Percentiles rank a stretch among this genome's conserved stretches.
Evolutionary conservation across 2,888 invertebrate species (phyloP).

Genomic region (Eilema sororculum): DNA sequence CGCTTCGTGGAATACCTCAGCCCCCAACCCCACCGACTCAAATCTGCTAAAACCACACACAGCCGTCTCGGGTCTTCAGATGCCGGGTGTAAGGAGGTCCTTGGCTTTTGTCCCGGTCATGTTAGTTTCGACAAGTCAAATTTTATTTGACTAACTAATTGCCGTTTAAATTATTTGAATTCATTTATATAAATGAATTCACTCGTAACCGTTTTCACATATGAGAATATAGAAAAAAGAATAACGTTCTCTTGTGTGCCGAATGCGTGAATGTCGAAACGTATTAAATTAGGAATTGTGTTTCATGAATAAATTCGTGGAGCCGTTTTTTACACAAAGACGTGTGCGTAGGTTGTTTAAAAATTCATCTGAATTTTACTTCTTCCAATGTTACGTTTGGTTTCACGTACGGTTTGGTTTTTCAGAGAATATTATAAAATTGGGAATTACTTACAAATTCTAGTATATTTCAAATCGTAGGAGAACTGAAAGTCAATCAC

Average conservation of each 20-base stretch:
- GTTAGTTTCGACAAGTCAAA: too few relatives aligned
- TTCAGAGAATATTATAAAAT: background rate
- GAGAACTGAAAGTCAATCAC: too few relatives aligned
- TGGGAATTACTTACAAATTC: background rate
- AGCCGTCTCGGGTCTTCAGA: too few relatives aligned
- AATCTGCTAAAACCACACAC: too few relatives aligned
- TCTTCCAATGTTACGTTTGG: background rate
- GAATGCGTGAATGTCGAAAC: background rate
- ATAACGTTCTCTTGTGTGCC: slow-evolving; percentile 1
- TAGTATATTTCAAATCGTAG: background rate
- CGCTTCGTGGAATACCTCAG: too few relatives aligned
- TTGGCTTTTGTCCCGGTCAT: too few relatives aligned
- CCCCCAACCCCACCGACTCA: too few relatives aligned
- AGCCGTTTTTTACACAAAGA: background rate
- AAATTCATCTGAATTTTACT: background rate
- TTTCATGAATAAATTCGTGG: slow-evolving; percentile 12
- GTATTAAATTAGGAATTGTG: slow-evolving; percentile 8
- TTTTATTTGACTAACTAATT: background rate
- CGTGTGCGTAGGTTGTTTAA: background rate
- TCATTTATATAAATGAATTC: background rate
- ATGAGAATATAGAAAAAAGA: background rate
- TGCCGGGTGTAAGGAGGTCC: too few relatives aligned
- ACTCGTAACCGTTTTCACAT: background rate
- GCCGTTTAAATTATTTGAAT: background rate
- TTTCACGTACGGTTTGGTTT: too few relatives aligned